phyloP scores from a whole-genome alignment of 2,113 vertebrate species.

The Centropristis striata region DNA sequence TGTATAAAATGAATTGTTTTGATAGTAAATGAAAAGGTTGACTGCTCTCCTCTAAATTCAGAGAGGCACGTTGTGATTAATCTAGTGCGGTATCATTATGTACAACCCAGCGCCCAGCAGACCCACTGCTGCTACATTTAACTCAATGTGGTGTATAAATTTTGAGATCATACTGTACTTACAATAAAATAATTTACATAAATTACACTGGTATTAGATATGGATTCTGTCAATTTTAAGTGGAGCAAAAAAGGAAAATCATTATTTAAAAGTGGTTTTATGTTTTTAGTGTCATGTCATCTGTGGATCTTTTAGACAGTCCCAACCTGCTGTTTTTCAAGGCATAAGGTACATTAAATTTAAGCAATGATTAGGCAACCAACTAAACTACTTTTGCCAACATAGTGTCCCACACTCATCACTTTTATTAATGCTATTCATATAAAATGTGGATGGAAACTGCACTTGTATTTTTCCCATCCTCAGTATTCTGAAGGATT shows the following conservation, averaged over 20 bases:
- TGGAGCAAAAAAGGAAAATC: not conserved
- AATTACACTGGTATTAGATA: slow-evolving; percentile 18
- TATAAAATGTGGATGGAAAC: not conserved
- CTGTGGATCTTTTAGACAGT: not conserved
- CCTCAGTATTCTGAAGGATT: slow-evolving; percentile 7
- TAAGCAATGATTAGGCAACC: slow-evolving; percentile 38
- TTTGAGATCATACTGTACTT: slow-evolving; percentile 20
- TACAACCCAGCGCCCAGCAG: slow-evolving; percentile 13
- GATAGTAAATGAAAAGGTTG: slow-evolving; percentile 42
- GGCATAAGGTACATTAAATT: not conserved
- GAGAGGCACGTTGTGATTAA: slow-evolving; percentile 36
- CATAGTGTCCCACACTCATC: slow-evolving; percentile 7
- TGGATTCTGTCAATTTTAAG: slow-evolving; percentile 2
- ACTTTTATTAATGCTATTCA: slow-evolving; percentile 24
- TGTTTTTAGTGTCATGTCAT: not conserved
- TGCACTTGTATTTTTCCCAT: slow-evolving; percentile 1
- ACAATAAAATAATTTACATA: slow-evolving; percentile 40
- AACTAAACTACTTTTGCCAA: not conserved
- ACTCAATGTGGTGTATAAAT: slow-evolving; percentile 31
- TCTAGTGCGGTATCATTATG: slow-evolving; percentile 23
- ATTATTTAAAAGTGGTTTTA: not conserved
- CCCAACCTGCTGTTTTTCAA: not conserved
- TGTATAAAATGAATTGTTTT: slow-evolving; percentile 10
- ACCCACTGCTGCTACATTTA: slow-evolving; percentile 50
- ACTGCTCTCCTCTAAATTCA: slow-evolving; percentile 26